Conservation (phyloP, 2,888 invertebrate genomes). For the Trachelus stipa region DNA sequence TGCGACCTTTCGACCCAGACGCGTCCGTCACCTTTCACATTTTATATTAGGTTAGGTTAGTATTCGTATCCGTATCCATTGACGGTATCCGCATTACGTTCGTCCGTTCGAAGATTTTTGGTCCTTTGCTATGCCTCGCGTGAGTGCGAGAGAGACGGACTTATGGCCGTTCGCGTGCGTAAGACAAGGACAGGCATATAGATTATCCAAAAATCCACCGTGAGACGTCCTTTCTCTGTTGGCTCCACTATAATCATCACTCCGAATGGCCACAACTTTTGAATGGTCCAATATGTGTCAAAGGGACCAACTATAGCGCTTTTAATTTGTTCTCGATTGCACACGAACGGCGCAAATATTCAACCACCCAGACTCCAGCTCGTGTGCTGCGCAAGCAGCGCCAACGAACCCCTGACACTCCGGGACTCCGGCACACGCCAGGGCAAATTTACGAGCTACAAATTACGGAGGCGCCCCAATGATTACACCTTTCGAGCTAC, state of each 20-base stretch:
- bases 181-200: no score
- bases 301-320: background rate
- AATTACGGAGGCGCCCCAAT: conserved; percentile 9
- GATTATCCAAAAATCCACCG: background rate
- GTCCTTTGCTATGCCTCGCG: background rate
- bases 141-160: background rate
- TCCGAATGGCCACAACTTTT: background rate
- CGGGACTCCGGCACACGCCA: background rate
- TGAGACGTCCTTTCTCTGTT: background rate
- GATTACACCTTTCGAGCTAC: conserved; percentile 13
- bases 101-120: background rate
- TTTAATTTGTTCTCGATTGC: background rate
- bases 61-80: no score
- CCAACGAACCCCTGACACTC: background rate
- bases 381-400: background rate
- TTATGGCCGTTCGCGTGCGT: background rate
- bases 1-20: background rate
- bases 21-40: background rate
- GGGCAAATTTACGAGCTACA: conserved; percentile 12
- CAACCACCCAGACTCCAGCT: background rate
- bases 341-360: background rate
- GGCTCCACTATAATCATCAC: background rate
- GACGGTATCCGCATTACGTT: no score
- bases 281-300: background rate
- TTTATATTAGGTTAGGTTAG: no score